Conservation (phyloP, 2,888 invertebrate species). For the Horisme vitalbata region DNA sequence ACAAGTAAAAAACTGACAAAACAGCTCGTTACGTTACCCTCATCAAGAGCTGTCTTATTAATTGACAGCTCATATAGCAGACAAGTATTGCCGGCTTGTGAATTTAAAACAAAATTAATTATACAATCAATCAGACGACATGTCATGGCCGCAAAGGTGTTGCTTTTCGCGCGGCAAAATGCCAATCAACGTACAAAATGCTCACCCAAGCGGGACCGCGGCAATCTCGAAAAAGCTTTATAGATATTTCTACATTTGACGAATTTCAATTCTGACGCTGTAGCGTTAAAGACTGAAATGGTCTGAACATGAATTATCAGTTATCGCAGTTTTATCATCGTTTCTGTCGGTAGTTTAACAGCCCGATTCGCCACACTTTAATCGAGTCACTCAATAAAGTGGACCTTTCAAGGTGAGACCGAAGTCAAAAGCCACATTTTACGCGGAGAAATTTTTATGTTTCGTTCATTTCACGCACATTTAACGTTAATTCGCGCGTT, state of each 20-base stretch:
- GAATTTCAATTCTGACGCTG: constrained; percentile 44
- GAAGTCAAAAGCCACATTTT: constrained; percentile 64
- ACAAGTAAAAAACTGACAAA: constrained; percentile 55
- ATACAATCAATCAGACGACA: constrained; percentile 78
- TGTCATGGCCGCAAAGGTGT: constrained; percentile 76
- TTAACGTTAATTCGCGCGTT: constrained; percentile 72
- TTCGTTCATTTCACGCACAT: constrained; percentile 75
- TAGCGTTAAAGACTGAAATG: constrained; percentile 40
- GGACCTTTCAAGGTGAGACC: constrained; percentile 68
- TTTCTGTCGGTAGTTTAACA: constrained; percentile 62
- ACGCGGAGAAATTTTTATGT: constrained; percentile 72
- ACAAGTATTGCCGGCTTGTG: constrained; percentile 64
- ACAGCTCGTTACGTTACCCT: constrained; percentile 69
- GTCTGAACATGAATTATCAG: constrained; percentile 16
- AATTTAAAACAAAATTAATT: constrained; percentile 79
- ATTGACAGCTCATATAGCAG: constrained; percentile 74
- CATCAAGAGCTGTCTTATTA: constrained; percentile 76
- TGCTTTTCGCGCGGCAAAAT: constrained; percentile 77
- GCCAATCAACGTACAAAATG: constrained; percentile 76
- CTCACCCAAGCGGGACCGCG: constrained; percentile 58
- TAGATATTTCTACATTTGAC: constrained; percentile 10
- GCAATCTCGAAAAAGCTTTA: constrained; percentile 38
- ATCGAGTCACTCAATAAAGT: constrained; percentile 69
- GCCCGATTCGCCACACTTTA: constrained; percentile 73
- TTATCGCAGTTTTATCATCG: constrained; percentile 34